These are phyloP conservation scores for Ectemnius lituratus DNA, from an alignment of 2,888 invertebrate genomes.

Conservation along the genomic window DNA sequence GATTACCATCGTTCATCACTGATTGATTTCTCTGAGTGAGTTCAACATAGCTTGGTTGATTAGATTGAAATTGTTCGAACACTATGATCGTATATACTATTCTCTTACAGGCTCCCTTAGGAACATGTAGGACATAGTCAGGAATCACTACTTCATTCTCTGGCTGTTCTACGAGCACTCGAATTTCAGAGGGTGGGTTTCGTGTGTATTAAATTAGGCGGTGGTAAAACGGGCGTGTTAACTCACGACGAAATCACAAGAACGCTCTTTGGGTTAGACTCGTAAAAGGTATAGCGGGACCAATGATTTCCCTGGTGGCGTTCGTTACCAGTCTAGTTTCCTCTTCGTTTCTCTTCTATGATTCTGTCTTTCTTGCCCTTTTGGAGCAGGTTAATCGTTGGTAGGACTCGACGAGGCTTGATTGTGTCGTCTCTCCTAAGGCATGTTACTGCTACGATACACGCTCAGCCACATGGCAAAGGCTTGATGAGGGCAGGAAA, in stretches of 20 bases:
- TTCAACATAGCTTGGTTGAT: background rate
- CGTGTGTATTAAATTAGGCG: constrained; percentile 8
- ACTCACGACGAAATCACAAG: constrained; percentile 41
- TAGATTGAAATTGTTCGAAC: constrained; percentile 1
- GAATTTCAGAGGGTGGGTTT: background rate
- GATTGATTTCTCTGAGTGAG: background rate
- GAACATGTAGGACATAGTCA: background rate
- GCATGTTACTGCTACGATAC: background rate
- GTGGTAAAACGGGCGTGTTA: constrained; percentile 1
- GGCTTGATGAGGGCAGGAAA: constrained; percentile 14
- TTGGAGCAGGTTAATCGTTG: constrained; percentile 62
- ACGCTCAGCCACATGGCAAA: no score
- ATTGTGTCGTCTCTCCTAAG: constrained; percentile 50
- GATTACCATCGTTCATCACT: background rate
- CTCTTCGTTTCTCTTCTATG: background rate
- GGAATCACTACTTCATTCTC: background rate
- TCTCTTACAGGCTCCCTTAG: background rate
- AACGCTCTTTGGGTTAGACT: constrained; percentile 55
- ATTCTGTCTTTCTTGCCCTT: constrained; percentile 22
- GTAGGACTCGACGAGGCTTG: constrained; percentile 63
- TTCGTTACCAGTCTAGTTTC: constrained; percentile 16
- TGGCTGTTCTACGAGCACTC: background rate
- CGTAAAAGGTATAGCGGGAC: constrained; percentile 36
- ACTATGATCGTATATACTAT: background rate
- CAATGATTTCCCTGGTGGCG: constrained; percentile 75